Base-by-base conservation (phyloP, 2,888 invertebrate genomes). In the Reticulitermes lucifugus region DNA sequence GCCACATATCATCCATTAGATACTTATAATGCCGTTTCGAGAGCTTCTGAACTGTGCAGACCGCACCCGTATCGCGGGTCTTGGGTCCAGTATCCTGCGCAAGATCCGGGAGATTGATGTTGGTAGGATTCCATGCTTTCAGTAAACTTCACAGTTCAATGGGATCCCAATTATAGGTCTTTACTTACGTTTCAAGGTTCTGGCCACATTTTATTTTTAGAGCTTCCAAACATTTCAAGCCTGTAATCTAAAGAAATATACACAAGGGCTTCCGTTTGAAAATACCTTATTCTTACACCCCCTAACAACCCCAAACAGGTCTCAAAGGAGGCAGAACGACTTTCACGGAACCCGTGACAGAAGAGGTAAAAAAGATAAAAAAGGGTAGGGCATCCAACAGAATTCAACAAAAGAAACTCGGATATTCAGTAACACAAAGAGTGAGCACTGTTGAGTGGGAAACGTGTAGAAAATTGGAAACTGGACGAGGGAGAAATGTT, bases 141-240 rank as follows among this genome's bases (percentile, higher is more conserved):
- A 70, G 70, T 70, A 70, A 70, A 70, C 70, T 70, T 70, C 70
- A 70, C 70, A 41, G 73, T 73, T 73, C 35, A 73, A 73, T 73
- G 73, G 73, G 73, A 41, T 21, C 73, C 41, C 73, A 73, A 73
- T 73, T 73, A 73, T 41, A 73, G 73, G 73, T 35, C 73, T 73
- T 73, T 41, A 25, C 65, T 25, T 65, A 14, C 65, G 9, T 41
- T 73, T 35, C 73, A n/a, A 25, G 9, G 25, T 25, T 70, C 70
- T 25, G 70, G 25, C 25, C 70, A 29, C 70, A 70, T 14, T 55
- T 55, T 55, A 55, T 55, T 55, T 55, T 18, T 55, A 55, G 55
- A 55, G 55, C 55, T 55, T 55, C 55, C 55, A 55, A 55, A 55
- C 55, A 55, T 55, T 55, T 55, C 55, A 55, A 18, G 55, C 9